Conservation (phyloP, 2,888 invertebrate genomes). For the Leptodirus hochenwartii region DNA sequence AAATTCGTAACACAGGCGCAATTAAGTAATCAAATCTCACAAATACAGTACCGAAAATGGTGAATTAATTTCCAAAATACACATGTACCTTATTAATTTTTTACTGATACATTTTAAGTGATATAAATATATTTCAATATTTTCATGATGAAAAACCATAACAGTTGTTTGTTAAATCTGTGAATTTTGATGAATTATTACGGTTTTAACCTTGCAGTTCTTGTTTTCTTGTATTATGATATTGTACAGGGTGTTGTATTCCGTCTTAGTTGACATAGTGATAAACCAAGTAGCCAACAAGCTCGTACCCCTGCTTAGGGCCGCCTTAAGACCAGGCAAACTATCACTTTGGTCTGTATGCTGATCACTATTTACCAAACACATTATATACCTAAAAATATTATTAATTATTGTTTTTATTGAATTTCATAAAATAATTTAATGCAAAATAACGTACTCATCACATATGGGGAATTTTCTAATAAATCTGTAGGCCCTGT, state of each 20-base stretch:
- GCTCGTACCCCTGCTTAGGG: slow-evolving; percentile 55
- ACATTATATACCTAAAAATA: slow-evolving; percentile 46
- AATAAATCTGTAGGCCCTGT: slow-evolving; percentile 62
- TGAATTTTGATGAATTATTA: too few relatives aligned
- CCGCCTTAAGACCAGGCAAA: slow-evolving; percentile 49
- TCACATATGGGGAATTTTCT: slow-evolving; percentile 44
- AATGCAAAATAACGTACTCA: slow-evolving; percentile 1
- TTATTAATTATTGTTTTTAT: slow-evolving; percentile 2
- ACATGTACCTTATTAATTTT: slow-evolving; percentile 3
- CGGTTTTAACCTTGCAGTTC: slow-evolving; percentile 56
- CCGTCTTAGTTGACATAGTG: slow-evolving; percentile 51
- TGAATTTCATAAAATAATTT: too few relatives aligned
- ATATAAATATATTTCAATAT: neutral
- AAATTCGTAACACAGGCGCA: slow-evolving; percentile 9
- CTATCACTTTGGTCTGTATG: slow-evolving; percentile 31
- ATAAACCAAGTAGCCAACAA: slow-evolving; percentile 59
- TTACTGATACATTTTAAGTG: too few relatives aligned
- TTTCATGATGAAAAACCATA: slow-evolving; percentile 5
- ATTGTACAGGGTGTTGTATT: slow-evolving; percentile 63
- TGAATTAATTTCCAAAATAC: slow-evolving; percentile 4
- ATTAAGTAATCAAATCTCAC: too few relatives aligned
- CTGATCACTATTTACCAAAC: slow-evolving; percentile 51
- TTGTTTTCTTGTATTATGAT: slow-evolving; percentile 53
- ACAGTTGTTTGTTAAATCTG: too few relatives aligned
- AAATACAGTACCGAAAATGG: slow-evolving; percentile 3